Conservation (phyloP, 2,113 vertebrate genomes). For the Barnardius zonarius region DNA sequence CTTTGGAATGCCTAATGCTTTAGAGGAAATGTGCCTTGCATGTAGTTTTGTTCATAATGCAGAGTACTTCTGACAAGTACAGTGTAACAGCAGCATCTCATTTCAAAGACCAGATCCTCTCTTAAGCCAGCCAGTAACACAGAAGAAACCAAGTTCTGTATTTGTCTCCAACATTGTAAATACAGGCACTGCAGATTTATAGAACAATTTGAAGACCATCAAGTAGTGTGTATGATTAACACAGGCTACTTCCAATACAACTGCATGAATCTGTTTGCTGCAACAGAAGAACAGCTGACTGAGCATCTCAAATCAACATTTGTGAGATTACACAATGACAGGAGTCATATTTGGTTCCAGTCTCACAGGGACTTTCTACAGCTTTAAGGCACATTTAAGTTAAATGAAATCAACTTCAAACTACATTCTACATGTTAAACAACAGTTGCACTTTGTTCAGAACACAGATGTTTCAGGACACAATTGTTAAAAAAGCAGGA, state of each 20-base stretch:
- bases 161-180: neutral
- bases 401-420: neutral
- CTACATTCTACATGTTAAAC: constrained; percentile 38
- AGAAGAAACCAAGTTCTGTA: neutral
- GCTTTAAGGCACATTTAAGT: constrained; percentile 9
- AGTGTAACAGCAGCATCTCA: neutral
- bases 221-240: neutral
- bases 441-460: constrained; percentile 41
- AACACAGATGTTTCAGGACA: constrained; percentile 42
- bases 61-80: neutral
- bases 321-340: neutral
- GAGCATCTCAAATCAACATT: neutral
- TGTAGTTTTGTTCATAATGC: neutral
- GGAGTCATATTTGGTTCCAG: neutral
- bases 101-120: neutral
- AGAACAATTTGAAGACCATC: neutral
- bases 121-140: neutral
- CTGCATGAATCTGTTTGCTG: neutral
- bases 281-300: neutral
- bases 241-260: neutral
- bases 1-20: neutral
- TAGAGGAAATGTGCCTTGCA: neutral
- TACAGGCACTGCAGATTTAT: neutral
- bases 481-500: constrained; percentile 9
- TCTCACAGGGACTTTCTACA: neutral